Percentiles rank a stretch among this genome's conserved stretches.
Conservation (phyloP, 2,113 vertebrate genomes). For the Solea solea region DNA sequence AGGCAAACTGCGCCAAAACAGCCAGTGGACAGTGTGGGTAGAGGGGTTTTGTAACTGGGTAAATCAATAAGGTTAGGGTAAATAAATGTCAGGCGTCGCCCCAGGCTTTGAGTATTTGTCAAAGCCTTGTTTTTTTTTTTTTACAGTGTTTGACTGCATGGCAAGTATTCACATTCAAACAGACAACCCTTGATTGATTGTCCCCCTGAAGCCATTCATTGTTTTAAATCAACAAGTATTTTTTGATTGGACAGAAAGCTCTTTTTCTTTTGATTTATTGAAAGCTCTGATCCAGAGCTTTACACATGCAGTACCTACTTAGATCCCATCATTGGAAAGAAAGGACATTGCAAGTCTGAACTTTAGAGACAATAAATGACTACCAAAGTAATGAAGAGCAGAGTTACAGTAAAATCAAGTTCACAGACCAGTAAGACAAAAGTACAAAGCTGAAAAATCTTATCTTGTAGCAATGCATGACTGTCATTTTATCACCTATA, state of each 20-base stretch:
- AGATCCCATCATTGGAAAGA: not conserved
- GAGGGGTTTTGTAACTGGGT: slow-evolving; percentile 27
- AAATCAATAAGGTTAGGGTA: not conserved
- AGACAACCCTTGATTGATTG: not conserved
- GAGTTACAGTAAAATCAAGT: not conserved
- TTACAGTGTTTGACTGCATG: slow-evolving; percentile 34
- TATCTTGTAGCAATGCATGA: slow-evolving; percentile 6
- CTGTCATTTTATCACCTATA: not conserved
- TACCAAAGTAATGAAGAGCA: not conserved
- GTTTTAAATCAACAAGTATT: not conserved
- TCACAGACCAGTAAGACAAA: slow-evolving; percentile 6
- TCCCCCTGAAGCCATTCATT: slow-evolving; percentile 15
- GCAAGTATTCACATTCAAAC: slow-evolving; percentile 14
- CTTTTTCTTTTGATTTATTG: not conserved
- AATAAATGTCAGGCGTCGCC: slow-evolving; percentile 32
- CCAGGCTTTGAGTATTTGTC: slow-evolving; percentile 8
- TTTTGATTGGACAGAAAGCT: not conserved
- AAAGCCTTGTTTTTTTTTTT: too few species aligned
- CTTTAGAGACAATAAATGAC: not conserved
- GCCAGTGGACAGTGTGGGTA: not conserved
- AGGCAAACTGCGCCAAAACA: not conserved
- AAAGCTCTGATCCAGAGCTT: not conserved
- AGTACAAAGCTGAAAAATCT: not conserved
- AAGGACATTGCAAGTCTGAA: not conserved
- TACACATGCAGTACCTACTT: not conserved